Evolutionary conservation across 2,797 vertebrate species (phyloP).

Genomic region (Eremophila alpestris): DNA sequence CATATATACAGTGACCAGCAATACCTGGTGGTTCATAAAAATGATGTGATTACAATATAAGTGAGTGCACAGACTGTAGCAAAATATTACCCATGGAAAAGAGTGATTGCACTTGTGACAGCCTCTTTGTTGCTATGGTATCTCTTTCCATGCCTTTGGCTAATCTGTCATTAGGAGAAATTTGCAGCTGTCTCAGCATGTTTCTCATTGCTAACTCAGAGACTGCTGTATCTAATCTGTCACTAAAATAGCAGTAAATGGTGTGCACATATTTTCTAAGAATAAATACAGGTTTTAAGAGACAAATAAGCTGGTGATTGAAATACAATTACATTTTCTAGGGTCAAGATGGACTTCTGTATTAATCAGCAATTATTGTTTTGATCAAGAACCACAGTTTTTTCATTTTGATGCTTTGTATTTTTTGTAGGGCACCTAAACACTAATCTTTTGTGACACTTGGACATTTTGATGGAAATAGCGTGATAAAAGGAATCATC

Average conservation of each 20-base stretch:
- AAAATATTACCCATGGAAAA: constrained; percentile 33
- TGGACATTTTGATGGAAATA: not conserved
- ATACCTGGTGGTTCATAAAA: constrained; percentile 1
- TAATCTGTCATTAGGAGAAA: constrained; percentile 39
- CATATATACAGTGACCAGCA: not conserved
- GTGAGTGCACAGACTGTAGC: not conserved
- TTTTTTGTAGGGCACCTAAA: not conserved
- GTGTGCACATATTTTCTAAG: not conserved
- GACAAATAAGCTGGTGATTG: not conserved
- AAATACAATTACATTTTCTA: not conserved
- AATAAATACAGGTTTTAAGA: not conserved
- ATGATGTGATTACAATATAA: not conserved
- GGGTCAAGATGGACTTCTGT: not conserved
- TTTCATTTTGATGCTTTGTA: not conserved
- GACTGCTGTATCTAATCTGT: not conserved
- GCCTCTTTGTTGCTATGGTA: constrained; percentile 34
- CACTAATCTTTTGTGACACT: not conserved
- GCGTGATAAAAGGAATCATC: not conserved
- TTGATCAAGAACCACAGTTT: not conserved
- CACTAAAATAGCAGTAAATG: not conserved
- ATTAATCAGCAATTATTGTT: not conserved
- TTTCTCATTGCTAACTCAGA: constrained; percentile 21
- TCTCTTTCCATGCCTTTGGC: constrained; percentile 42
- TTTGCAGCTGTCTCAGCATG: constrained; percentile 46
- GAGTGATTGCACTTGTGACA: constrained; percentile 33